Percentiles rank a stretch among this genome's conserved stretches.
phyloP scores from a whole-genome alignment of 2,113 vertebrate species.

The Aptenodytes forsteri region DNA sequence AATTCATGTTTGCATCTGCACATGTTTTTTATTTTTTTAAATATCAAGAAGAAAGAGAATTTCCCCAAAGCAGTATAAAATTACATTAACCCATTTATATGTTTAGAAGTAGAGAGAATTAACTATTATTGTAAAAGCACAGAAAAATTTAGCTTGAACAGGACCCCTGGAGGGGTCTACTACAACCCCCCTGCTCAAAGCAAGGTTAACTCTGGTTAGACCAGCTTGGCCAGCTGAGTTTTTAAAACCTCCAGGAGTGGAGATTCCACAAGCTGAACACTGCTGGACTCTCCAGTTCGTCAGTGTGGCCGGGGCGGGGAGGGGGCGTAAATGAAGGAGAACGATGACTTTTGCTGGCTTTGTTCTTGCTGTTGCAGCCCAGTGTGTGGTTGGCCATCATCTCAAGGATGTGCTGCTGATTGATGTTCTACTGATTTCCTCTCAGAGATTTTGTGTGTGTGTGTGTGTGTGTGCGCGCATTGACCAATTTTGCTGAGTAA shows the following conservation, averaged over 20 bases:
- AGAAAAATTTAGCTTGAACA: not conserved
- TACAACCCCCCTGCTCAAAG: not conserved
- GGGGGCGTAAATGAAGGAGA: not conserved
- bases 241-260: not conserved
- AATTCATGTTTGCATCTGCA: not conserved
- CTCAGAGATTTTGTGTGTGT: not conserved
- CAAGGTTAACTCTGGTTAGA: not conserved
- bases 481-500: not conserved
- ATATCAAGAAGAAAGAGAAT: not conserved
- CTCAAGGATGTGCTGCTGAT: not conserved
- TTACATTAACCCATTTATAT: not conserved
- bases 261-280: not conserved
- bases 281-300: not conserved
- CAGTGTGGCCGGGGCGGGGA: not conserved
- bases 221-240: not conserved
- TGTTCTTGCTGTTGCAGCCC: not conserved
- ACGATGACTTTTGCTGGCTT: not conserved
- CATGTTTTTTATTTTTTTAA: not conserved
- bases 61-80: not conserved
- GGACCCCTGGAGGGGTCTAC: not conserved
- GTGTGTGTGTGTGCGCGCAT: rapidly evolving
- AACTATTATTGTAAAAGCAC: not conserved
- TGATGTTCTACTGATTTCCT: not conserved
- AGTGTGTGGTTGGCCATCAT: not conserved
- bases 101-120: not conserved